These are phyloP conservation scores for Falco berigora DNA, from an alignment of 2,797 vertebrate genomes.

Conservation along the genomic window DNA sequence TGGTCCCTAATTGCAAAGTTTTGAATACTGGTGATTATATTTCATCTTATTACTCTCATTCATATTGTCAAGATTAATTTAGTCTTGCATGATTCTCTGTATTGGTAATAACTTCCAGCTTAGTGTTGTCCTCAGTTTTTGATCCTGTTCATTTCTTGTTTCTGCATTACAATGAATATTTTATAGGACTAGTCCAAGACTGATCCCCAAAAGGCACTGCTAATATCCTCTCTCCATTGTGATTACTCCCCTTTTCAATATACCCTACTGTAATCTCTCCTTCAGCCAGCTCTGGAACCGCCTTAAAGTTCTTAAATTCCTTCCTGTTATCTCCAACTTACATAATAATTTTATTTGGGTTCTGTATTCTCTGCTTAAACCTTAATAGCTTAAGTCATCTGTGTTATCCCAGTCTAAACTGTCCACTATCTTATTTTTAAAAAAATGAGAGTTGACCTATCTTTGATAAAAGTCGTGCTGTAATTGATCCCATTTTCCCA, in stretches of 20 bases:
- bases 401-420: slow-evolving; percentile 31
- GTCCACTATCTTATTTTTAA: not conserved
- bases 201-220: not conserved
- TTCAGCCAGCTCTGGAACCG: not conserved
- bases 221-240: not conserved
- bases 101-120: not conserved
- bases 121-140: not conserved
- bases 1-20: not conserved
- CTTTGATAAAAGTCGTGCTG: slow-evolving; percentile 1
- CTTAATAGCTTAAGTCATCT: slow-evolving; percentile 36
- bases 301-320: slow-evolving; percentile 28
- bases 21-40: not conserved
- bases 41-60: not conserved
- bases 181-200: not conserved
- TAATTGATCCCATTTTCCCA: slow-evolving; percentile 28
- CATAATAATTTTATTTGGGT: slow-evolving; percentile 29
- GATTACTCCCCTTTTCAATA: not conserved
- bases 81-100: not conserved
- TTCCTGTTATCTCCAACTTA: not conserved
- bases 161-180: not conserved
- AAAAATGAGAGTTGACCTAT: not conserved
- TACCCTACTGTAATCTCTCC: not conserved
- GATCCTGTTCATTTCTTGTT: not conserved
- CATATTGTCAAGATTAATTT: not conserved
- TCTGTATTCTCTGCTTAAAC: slow-evolving; percentile 18